These are phyloP conservation scores for Syngnathus scovelli DNA, from an alignment of 2,113 vertebrate species.

Conservation along the genomic window DNA sequence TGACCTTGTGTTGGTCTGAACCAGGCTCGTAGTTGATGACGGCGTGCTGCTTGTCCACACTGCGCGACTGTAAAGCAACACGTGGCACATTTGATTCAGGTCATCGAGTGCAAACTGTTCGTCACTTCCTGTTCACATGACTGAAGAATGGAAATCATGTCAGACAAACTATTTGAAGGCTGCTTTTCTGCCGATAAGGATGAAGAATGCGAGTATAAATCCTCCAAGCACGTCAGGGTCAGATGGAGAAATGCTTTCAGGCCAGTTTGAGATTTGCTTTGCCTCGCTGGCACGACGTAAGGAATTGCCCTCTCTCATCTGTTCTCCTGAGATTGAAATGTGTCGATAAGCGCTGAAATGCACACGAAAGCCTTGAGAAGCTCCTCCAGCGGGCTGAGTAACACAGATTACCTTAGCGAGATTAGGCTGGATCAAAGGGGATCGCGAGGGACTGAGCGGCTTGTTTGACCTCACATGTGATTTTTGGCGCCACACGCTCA, in stretches of 20 bases:
- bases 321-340: conserved; percentile 2
- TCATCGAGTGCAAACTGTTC: conserved; percentile 6
- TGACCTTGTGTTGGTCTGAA: conserved; percentile 89
- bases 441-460: conserved; percentile 22
- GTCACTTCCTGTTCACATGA: not conserved
- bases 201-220: not conserved
- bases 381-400: conserved; percentile 7
- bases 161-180: conserved; percentile 5
- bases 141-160: not conserved
- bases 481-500: not conserved
- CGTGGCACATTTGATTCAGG: not conserved
- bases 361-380: conserved; percentile 9
- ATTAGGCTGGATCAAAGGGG: conserved; percentile 42
- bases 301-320: not conserved
- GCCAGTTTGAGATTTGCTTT: conserved; percentile 8
- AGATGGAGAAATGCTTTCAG: not conserved
- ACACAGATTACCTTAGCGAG: conserved; percentile 35
- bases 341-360: conserved; percentile 1
- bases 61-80: conserved; percentile 80
- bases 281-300: not conserved
- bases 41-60: conserved; percentile 96
- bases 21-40: conserved; percentile 92
- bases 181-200: not conserved
- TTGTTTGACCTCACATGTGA: conserved; percentile 13
- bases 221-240: not conserved